A percentile compares a stretch with the other conserved stretches of the same genome.
Evolutionary conservation across 2,888 invertebrate genomes (phyloP).

Genomic region (Callyntrura sp.): DNA sequence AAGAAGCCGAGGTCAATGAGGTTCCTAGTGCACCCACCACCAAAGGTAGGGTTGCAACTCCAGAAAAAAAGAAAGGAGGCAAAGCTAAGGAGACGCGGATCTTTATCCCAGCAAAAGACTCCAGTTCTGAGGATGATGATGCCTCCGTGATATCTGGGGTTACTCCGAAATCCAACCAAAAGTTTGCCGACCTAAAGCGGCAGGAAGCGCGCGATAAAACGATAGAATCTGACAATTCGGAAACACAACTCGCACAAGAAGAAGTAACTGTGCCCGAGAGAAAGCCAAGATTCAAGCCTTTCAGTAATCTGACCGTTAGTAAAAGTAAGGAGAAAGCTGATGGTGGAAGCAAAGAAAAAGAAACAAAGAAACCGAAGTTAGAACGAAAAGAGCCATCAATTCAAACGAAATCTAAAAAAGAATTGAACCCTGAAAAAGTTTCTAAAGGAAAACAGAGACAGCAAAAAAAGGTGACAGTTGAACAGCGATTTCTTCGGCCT

Average conservation of each 20-base stretch:
- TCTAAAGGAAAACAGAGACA: too few species aligned
- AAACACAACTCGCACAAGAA: background rate
- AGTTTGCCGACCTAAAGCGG: too few species aligned
- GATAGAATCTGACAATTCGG: background rate
- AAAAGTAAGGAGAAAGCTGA: conserved; percentile 50
- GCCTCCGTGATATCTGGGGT: too few species aligned
- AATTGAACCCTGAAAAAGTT: too few species aligned
- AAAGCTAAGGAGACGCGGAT: conserved; percentile 23
- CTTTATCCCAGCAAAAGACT: background rate
- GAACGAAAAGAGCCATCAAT: background rate
- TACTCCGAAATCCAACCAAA: too few species aligned
- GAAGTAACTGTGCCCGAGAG: too few species aligned
- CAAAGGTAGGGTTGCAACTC: too few species aligned
- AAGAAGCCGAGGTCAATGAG: background rate
- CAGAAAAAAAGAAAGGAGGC: background rate
- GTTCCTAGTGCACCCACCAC: too few species aligned
- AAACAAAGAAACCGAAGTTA: background rate
- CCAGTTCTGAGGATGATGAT: too few species aligned
- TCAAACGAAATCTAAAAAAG: background rate
- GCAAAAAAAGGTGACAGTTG: background rate
- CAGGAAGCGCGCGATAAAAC: background rate
- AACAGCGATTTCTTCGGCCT: too few species aligned
- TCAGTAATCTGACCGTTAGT: conserved; percentile 9
- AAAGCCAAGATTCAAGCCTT: conserved; percentile 32
- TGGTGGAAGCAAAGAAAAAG: background rate